phyloP scores from a whole-genome alignment of 2,888 invertebrate species.

The Erpobdella octoculata region DNA sequence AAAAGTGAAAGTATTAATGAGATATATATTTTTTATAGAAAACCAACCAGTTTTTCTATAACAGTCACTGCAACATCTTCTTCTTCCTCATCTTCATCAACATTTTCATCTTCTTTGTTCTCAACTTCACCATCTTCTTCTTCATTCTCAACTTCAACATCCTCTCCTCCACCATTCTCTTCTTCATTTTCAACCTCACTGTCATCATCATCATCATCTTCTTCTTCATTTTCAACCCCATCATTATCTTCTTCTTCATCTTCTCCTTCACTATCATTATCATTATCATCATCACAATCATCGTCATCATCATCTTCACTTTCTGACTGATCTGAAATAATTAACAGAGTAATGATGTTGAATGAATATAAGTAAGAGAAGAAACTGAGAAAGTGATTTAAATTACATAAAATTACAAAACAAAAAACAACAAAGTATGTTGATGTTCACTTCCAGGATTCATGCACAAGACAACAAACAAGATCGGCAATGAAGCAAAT shows the following conservation, averaged over 20 bases:
- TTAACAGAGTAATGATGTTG: too few species aligned
- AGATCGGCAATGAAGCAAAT: too few species aligned
- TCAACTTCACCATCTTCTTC: not conserved
- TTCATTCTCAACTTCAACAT: not conserved
- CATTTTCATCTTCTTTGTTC: too few species aligned
- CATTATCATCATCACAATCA: not conserved
- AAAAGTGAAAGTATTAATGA: too few species aligned
- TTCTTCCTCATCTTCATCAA: not conserved
- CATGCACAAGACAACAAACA: too few species aligned
- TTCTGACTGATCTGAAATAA: not conserved
- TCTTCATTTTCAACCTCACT: not conserved
- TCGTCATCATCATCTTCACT: not conserved
- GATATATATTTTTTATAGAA: too few species aligned
- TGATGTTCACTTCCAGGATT: too few species aligned
- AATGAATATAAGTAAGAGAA: too few species aligned
- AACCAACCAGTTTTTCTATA: not conserved
- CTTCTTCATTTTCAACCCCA: not conserved
- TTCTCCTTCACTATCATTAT: not conserved
- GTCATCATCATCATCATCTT: slow-evolving; percentile 1
- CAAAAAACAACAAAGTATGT: too few species aligned
- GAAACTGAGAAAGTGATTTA: too few species aligned
- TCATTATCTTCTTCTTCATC: not conserved
- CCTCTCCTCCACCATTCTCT: not conserved
- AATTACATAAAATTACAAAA: too few species aligned
- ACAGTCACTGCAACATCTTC: not conserved